Evolutionary conservation across 2,113 vertebrate genomes (phyloP), one percentile per base, ranked within the genome.

Genomic region (Emydura subglobosa): DNA sequence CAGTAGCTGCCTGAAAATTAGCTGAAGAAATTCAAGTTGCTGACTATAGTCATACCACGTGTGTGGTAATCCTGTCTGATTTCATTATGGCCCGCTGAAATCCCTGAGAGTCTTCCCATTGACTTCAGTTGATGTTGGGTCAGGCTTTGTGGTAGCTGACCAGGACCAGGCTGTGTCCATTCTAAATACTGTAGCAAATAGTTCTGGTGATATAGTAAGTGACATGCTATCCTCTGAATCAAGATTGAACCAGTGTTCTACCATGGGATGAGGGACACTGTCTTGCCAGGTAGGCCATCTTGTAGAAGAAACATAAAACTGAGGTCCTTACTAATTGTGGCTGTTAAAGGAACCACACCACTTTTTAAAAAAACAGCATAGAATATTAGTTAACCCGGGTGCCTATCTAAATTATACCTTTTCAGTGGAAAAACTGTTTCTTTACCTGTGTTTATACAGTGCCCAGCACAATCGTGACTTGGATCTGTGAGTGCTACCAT

Each of bases 371-470:
- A 72, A 86, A 47, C 27, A 53, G 61, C 3, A 5, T 27, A 24
- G 42, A 59, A 76, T 89, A 12, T 65, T 81, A 65, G 21, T 16
- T 4, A 24, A 61, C 74, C 80, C 34, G 24, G 29, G 80, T 74
- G 14, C 6, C 10, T 51, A 78, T 24, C 1, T 74, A 74, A 61
- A 65, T 90, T 80, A 3, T 4, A 17, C 21, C 5, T 68, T 68
- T 4, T 76, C 42, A 44, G 24, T 44, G 34, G 7, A 5, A 1
- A 1, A 83, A 4, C 0, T 72, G 1, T 3, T 6, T 3, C 54
- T 25, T 25, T 27, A 8, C 2, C 27, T 31, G 31, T n/a, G 34
- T n/a, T n/a, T 81, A 2, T 22, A 17, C 68, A 4, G 5, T n/a
- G 3, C 5, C 16, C 2, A 25, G 49, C 31, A 57, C 9, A 85